phyloP scores from a whole-genome alignment of 2,797 vertebrate genomes.

The Manis crassicaudata region DNA sequence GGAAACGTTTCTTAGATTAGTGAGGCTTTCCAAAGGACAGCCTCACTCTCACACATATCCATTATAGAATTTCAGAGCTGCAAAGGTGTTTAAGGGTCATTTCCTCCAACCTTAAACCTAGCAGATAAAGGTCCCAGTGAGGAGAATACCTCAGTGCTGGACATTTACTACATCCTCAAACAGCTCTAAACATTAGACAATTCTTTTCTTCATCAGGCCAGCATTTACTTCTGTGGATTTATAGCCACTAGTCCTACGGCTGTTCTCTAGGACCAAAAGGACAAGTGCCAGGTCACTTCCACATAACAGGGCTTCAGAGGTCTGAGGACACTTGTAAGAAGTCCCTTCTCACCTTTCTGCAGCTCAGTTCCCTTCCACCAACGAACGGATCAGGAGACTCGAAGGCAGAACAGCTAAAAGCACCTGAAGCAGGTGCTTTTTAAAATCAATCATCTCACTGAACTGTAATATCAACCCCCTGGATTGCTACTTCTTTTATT shows the following conservation, averaged over 20 bases:
- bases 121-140: background rate
- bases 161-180: background rate
- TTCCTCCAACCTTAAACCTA: slow-evolving; percentile 1
- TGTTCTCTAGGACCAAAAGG: slow-evolving; percentile 19
- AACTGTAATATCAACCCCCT: background rate
- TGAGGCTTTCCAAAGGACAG: background rate
- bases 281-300: background rate
- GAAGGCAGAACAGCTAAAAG: background rate
- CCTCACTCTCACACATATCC: background rate
- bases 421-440: background rate
- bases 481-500: background rate
- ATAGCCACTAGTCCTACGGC: background rate
- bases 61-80: slow-evolving; percentile 22
- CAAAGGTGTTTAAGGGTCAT: background rate
- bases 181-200: background rate
- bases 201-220: background rate
- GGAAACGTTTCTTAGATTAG: background rate
- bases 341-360: background rate
- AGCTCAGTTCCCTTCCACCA: background rate
- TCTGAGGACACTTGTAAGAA: background rate
- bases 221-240: slow-evolving; percentile 10
- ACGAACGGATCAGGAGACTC: background rate
- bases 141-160: background rate
- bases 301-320: background rate
- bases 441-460: background rate